Evolutionary conservation across 1,140 invertebrate genomes (phyloP), one percentile per base, ranked within the genome.

Genomic region (Heliothis virescens): DNA sequence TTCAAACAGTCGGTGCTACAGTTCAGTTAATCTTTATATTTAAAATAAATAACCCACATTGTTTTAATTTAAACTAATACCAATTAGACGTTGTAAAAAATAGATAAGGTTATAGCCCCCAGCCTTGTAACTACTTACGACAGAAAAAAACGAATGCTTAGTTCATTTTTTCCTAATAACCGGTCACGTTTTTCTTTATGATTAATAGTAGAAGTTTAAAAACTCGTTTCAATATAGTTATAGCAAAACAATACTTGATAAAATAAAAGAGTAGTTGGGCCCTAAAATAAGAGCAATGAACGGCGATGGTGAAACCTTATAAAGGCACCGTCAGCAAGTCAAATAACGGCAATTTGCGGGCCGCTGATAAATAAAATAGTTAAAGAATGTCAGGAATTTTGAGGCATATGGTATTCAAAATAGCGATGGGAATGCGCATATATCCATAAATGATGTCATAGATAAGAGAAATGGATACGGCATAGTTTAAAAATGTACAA

Each of bases 231-330:
- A 13, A 13, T 29, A 26, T 13, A 29, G 21, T 29, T 13, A 13
- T 13, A 21, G 62, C 10, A 16, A 47, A 9, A 48, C 34, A 18
- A n/a, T 18, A 48, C 41, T 67, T 67, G 47, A 48, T 67, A 67
- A 50, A 47, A 65, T 29, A 47, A 47, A 48, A 48, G 10, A 67
- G 16, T 41, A 18, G 63, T 48, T 18, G 34, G 9, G 82, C 79
- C 79, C 84, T 85, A 83, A 83, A 83, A 85, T 65, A 62, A 79
- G 77, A 73, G 52, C 82, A 79, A 73, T 79, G 80, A 72, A 83
- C 74, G 79, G 65, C 41, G 69, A 16, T 65, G 62, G 60, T 62
- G 82, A 85, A 85, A 82, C 84, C 84, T 82, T 85, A 83, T 79
- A 55, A 85, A 81, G 73, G 83, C 69, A 74, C 71, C 72, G 80